A percentile compares a stretch with the other conserved stretches of the same genome.
Evolutionary conservation across 2,797 vertebrate species (phyloP).

Genomic region (Pygocentrus nattereri): DNA sequence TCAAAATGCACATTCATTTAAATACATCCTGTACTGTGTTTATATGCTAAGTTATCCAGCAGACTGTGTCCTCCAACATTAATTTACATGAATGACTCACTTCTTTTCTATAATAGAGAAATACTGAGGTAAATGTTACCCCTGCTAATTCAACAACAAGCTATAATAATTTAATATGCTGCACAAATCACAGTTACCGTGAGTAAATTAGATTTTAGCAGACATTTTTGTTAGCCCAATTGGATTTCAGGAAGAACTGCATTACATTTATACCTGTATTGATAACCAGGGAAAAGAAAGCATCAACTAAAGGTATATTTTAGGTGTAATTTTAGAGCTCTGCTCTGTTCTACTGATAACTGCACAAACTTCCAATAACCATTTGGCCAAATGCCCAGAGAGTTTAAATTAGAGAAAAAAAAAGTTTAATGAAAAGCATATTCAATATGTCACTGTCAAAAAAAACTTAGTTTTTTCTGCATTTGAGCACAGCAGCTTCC

Average conservation of each 20-base stretch:
- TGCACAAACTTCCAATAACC: too few relatives aligned
- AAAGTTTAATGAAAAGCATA: too few relatives aligned
- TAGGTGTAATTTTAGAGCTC: too few relatives aligned
- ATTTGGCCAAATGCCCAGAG: too few relatives aligned
- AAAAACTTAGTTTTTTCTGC: too few relatives aligned
- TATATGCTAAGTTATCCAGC: neutral
- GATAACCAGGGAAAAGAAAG: neutral
- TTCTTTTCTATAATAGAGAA: constrained; percentile 7
- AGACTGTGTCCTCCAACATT: constrained; percentile 6
- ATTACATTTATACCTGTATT: neutral
- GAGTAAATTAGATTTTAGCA: neutral
- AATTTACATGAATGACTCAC: constrained; percentile 15
- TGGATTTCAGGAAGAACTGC: neutral
- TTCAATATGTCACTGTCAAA: too few relatives aligned
- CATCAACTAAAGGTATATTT: neutral
- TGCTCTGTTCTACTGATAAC: too few relatives aligned
- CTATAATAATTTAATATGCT: constrained; percentile 12
- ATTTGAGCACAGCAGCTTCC: too few relatives aligned
- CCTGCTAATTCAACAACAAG: constrained; percentile 20
- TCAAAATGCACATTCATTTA: constrained; percentile 3
- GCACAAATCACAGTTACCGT: neutral
- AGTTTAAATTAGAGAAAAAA: too few relatives aligned
- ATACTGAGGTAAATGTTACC: constrained; percentile 1
- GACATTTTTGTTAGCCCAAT: neutral
- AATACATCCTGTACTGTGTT: neutral